These are phyloP conservation scores for Ranitomeya imitator DNA, from an alignment of 2,113 vertebrate genomes.

Conservation along the genomic window DNA sequence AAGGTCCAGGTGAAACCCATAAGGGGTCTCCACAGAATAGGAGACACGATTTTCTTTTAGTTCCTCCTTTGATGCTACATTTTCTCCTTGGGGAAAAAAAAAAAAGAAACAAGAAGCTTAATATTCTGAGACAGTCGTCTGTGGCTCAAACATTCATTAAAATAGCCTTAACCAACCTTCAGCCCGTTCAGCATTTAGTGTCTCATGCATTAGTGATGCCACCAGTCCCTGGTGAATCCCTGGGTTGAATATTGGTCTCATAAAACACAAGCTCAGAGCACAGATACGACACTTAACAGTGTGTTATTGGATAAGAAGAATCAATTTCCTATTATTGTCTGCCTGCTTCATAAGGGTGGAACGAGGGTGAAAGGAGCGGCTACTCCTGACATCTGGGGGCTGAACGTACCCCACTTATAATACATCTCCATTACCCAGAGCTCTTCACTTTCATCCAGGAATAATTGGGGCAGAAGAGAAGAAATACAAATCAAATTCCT, in stretches of 20 bases:
- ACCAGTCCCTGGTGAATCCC: neutral
- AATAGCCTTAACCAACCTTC: neutral
- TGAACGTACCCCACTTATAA: neutral
- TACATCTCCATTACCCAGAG: neutral
- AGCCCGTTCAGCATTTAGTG: slow-evolving; percentile 1
- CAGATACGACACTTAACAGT: neutral
- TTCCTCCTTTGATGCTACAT: slow-evolving; percentile 74
- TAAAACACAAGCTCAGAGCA: neutral
- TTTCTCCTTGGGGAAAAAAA: slow-evolving; percentile 74
- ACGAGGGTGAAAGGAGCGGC: neutral
- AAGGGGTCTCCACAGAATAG: slow-evolving; percentile 96
- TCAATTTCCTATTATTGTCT: slow-evolving; percentile 19
- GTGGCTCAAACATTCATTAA: neutral
- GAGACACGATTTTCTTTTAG: slow-evolving; percentile 81
- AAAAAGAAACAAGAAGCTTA: slow-evolving; percentile 32
- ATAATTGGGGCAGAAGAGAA: neutral
- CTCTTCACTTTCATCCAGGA: neutral
- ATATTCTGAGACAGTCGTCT: neutral
- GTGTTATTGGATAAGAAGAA: neutral
- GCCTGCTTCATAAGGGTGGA: neutral
- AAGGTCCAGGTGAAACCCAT: slow-evolving; percentile 94
- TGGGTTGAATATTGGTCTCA: slow-evolving; percentile 7
- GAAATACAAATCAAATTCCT: neutral
- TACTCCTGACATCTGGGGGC: neutral
- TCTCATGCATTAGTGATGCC: slow-evolving; percentile 25